phyloP scores from a whole-genome alignment of 2,113 vertebrate species.

The Bos javanicus region DNA sequence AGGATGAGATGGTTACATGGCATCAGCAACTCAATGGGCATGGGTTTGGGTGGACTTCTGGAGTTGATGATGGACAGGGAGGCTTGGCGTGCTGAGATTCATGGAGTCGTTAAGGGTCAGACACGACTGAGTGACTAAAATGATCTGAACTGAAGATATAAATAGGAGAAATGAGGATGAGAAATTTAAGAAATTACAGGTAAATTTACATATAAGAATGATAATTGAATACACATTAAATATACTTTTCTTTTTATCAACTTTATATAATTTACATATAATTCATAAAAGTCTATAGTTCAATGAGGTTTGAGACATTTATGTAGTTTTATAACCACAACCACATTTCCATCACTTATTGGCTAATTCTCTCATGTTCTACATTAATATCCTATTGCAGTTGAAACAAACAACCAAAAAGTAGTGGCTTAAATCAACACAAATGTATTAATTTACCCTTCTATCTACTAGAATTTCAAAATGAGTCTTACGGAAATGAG shows the following conservation, averaged over 20 bases:
- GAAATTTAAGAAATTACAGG: not conserved
- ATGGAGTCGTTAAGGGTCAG: no score
- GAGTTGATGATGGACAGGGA: no score
- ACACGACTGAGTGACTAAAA: no score
- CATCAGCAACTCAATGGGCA: rapidly evolving
- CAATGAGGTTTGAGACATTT: not conserved
- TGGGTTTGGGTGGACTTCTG: no score
- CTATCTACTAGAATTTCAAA: not conserved
- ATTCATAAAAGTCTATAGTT: not conserved
- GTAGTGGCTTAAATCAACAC: not conserved
- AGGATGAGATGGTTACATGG: no score
- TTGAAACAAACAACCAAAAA: not conserved
- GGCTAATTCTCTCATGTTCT: not conserved
- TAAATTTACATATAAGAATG: not conserved
- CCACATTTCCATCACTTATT: not conserved
- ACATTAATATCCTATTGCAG: not conserved
- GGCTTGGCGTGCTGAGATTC: no score
- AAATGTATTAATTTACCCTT: not conserved
- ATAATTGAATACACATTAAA: not conserved
- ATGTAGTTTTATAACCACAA: not conserved
- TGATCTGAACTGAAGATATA: not conserved
- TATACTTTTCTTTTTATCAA: not conserved
- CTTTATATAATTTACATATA: not conserved
- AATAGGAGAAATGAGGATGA: not conserved
- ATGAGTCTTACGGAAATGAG: not conserved